Conservation (phyloP, 2,113 vertebrate species). For the Leucopsar rothschildi region DNA sequence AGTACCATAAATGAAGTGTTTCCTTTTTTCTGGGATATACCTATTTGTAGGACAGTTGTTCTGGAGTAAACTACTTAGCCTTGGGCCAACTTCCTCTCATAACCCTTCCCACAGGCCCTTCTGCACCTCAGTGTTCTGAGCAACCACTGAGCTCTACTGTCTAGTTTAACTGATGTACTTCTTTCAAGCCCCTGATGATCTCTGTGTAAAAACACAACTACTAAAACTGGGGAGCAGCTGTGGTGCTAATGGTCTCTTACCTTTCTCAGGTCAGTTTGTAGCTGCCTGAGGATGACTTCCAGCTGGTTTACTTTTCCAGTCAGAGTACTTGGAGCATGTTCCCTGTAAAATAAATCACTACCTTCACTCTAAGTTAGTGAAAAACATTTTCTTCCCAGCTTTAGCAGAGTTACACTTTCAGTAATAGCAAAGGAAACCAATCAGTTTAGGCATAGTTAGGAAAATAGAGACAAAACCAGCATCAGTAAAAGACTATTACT, state of each 20-base stretch:
- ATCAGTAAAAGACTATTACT: not conserved
- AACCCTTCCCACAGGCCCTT: not conserved
- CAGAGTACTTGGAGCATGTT: slow-evolving; percentile 80
- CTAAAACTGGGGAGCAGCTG: not conserved
- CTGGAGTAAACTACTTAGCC: not conserved
- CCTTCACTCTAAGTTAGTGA: not conserved
- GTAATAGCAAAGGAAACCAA: not conserved
- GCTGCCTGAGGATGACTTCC: slow-evolving; percentile 91
- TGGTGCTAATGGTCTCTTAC: slow-evolving; percentile 40
- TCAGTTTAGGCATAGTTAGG: not conserved
- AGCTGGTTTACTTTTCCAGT: slow-evolving; percentile 98
- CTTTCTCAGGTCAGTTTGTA: slow-evolving; percentile 93
- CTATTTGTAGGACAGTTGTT: not conserved
- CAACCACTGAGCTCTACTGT: not conserved
- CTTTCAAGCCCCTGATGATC: not conserved
- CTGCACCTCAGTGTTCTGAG: not conserved
- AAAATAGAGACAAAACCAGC: not conserved
- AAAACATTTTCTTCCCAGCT: not conserved
- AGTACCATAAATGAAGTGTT: not conserved
- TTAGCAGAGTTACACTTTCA: not conserved
- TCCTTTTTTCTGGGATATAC: not conserved
- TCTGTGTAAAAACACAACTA: not conserved
- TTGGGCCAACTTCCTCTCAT: not conserved
- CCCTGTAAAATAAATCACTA: slow-evolving; percentile 62
- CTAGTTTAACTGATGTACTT: not conserved